Evolutionary conservation across 2,797 vertebrate genomes (phyloP), one percentile per base, ranked within the genome.

Genomic region (Danio choprae): DNA sequence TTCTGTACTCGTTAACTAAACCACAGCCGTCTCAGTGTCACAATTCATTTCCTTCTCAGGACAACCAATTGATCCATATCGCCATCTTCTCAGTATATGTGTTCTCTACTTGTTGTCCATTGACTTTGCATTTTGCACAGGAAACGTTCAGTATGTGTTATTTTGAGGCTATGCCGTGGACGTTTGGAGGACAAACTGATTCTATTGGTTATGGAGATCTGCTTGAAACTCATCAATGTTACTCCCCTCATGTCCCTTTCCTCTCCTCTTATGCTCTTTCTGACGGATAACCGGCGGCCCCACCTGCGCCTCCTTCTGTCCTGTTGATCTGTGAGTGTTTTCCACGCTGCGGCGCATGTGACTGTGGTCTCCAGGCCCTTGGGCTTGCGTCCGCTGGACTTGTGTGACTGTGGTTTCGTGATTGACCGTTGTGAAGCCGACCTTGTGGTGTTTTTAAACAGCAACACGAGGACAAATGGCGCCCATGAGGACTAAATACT

Each of bases 301-400:
- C 44, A 41, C 81, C 80, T 82, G 79, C 72, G 46, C 84, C 79
- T 84, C 84, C 75, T 85, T 81, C 74, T 44, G 65, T 38, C 67
- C 84, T 76, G 59, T 84, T 79, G 82, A 89, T 81, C 86, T 80
- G 91, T 93, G 91, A 92, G 91, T 92, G 87, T 65, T 55, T 83
- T 74, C 55, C n/a, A 69, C 58, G 40, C 16, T 13, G 46, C 59
- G 62, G 75, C 62, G 78, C 78, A 80, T 73, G 80, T 71, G 51
- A 77, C 59, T 56, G 38, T 83, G 51, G 71, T 78, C 50, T 74
- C 74, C 3, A 59, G 44, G 13, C 53, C 48, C 56, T 55, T 77
- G 38, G 80, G 64, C 62, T 51, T 79, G 67, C 53, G 6, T 53
- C 16, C 29, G 1, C 29, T 72, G 74, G 74, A 77, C 77, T 68